A percentile compares a stretch with the other conserved stretches of the same genome.
phyloP scores from a whole-genome alignment of 2,888 invertebrate genomes.

The Drosophila pseudotakahashii region DNA sequence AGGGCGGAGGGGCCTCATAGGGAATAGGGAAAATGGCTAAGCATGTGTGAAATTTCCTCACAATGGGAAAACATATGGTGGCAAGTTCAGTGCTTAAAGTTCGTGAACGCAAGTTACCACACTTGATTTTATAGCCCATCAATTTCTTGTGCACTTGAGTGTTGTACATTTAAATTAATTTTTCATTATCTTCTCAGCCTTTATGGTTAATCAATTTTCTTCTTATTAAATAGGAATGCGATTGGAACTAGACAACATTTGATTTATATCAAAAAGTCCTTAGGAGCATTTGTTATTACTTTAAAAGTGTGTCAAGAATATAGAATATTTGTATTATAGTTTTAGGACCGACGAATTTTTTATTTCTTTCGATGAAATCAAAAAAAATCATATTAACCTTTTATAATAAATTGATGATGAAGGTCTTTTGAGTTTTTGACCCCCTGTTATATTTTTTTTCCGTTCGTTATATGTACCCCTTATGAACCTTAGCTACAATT shows the following conservation, averaged over 20 bases:
- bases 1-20: constrained; percentile 2
- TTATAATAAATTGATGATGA: no score
- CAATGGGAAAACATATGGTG: constrained; percentile 30
- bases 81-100: constrained; percentile 27
- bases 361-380: no score
- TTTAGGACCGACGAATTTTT: no score
- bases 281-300: no score
- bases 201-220: background rate
- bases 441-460: no score
- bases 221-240: background rate
- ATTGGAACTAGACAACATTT: no score
- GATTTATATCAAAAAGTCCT: no score
- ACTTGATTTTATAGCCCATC: constrained; percentile 5
- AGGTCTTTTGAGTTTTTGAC: no score
- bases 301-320: background rate
- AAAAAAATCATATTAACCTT: no score
- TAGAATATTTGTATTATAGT: no score
- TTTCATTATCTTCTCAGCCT: background rate
- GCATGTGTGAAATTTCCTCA: constrained; percentile 33
- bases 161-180: constrained; percentile 1
- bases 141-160: background rate
- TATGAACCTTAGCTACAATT: background rate
- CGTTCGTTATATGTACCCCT: background rate
- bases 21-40: constrained; percentile 29
- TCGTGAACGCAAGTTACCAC: constrained; percentile 2